Conservation (phyloP, 2,113 vertebrate species). For the Grus americana region DNA sequence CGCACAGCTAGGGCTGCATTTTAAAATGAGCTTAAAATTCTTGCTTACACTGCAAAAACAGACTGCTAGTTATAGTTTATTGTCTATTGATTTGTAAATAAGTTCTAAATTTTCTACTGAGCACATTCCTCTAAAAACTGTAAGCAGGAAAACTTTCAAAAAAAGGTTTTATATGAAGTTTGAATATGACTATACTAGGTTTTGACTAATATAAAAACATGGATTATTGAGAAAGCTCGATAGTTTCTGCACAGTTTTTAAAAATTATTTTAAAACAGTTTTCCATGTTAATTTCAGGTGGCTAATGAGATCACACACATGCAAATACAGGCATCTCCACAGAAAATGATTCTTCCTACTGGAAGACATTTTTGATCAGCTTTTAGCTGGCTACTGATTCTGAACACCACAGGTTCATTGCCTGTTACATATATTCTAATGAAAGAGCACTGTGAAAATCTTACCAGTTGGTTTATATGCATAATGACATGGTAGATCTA, state of each 20-base stretch:
- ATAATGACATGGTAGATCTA: not conserved
- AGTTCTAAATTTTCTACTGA: not conserved
- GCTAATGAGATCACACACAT: not conserved
- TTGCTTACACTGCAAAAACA: not conserved
- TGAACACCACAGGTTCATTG: not conserved
- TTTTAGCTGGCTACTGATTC: not conserved
- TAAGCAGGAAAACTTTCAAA: not conserved
- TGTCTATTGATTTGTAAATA: not conserved
- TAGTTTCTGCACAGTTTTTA: not conserved
- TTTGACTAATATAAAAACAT: not conserved
- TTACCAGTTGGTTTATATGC: not conserved
- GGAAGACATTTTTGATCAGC: not conserved
- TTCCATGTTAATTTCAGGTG: not conserved
- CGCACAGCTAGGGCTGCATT: not conserved
- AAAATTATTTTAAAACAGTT: not conserved
- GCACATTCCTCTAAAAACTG: not conserved
- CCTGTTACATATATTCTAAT: not conserved
- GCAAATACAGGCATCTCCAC: not conserved
- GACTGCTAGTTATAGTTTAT: not conserved
- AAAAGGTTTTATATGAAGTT: not conserved
- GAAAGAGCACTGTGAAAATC: not conserved
- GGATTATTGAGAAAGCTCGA: not conserved
- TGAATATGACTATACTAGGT: not conserved
- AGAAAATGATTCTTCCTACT: not conserved
- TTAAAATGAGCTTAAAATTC: not conserved